A percentile compares a stretch with the other conserved stretches of the same genome.
Evolutionary conservation across 2,797 vertebrate genomes (phyloP).

Genomic region (Macrochelys suwanniensis): DNA sequence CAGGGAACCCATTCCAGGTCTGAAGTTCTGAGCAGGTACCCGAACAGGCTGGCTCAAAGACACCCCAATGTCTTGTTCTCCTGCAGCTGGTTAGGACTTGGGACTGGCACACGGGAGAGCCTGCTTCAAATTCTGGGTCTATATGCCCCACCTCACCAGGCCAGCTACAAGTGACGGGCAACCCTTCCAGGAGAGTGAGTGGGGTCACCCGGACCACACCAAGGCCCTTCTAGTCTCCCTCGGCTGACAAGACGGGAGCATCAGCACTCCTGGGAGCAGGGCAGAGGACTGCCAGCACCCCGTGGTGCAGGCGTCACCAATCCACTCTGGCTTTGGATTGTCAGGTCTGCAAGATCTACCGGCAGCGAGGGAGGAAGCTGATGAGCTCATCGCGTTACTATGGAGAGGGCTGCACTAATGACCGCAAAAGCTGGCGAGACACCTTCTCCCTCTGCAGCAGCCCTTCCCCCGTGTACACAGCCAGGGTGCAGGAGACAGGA

Average conservation of each 20-base stretch:
- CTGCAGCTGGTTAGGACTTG: background rate
- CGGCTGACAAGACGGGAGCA: background rate
- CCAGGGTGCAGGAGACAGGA: background rate
- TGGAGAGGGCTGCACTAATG: background rate
- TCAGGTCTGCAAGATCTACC: background rate
- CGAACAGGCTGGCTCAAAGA: background rate
- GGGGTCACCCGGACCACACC: background rate
- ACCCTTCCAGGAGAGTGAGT: background rate
- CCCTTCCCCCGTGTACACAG: accelerated
- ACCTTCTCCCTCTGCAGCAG: background rate
- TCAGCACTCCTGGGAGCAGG: too few species aligned
- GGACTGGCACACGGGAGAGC: background rate
- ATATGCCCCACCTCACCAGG: background rate
- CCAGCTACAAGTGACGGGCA: background rate
- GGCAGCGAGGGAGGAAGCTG: background rate
- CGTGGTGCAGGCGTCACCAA: background rate
- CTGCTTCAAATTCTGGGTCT: background rate
- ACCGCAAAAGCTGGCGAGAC: background rate
- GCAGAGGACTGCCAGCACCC: background rate
- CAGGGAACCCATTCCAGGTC: background rate
- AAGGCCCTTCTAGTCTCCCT: background rate
- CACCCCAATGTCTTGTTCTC: background rate
- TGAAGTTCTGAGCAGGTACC: background rate
- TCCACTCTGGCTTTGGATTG: background rate
- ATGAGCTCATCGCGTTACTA: background rate